Percentiles rank a stretch among this genome's conserved stretches.
Conservation (phyloP, 2,888 invertebrate genomes). For the Harmothoe impar region DNA sequence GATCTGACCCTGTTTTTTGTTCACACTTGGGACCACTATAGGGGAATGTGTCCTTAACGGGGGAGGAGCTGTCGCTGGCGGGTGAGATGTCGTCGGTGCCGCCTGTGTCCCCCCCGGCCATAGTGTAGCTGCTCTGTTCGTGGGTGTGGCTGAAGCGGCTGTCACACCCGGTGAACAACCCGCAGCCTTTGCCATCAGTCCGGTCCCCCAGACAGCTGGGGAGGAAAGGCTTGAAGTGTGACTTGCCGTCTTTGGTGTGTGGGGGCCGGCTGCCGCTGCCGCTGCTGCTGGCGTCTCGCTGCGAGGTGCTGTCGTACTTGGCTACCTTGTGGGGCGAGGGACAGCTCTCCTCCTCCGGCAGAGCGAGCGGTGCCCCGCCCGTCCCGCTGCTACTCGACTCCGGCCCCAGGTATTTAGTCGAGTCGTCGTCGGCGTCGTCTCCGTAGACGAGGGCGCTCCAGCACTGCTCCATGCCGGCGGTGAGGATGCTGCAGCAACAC, state of each 20-base stretch:
- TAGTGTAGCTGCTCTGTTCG: slow-evolving; percentile 61
- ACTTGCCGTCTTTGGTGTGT: background rate
- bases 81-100: slow-evolving; percentile 52
- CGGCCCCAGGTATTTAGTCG: slow-evolving; percentile 47
- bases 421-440: slow-evolving; percentile 17
- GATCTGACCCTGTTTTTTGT: slow-evolving; percentile 51
- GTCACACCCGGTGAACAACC: slow-evolving; percentile 42
- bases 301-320: slow-evolving; percentile 45
- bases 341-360: slow-evolving; percentile 44
- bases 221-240: slow-evolving; percentile 56
- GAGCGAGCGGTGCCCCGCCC: slow-evolving; percentile 39
- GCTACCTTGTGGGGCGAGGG: slow-evolving; percentile 56
- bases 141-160: slow-evolving; percentile 54
- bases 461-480: slow-evolving; percentile 57
- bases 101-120: slow-evolving; percentile 53
- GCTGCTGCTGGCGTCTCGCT: background rate
- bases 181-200: slow-evolving; percentile 47
- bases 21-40: slow-evolving; percentile 50
- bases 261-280: background rate
- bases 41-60: slow-evolving; percentile 60
- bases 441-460: slow-evolving; percentile 53
- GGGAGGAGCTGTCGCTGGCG: slow-evolving; percentile 54
- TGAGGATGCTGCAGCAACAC: slow-evolving; percentile 52
- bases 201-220: slow-evolving; percentile 54
- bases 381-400: slow-evolving; percentile 50